Base-by-base conservation (phyloP, 2,888 invertebrate species). In the Dasysyrphus albostriatus region DNA sequence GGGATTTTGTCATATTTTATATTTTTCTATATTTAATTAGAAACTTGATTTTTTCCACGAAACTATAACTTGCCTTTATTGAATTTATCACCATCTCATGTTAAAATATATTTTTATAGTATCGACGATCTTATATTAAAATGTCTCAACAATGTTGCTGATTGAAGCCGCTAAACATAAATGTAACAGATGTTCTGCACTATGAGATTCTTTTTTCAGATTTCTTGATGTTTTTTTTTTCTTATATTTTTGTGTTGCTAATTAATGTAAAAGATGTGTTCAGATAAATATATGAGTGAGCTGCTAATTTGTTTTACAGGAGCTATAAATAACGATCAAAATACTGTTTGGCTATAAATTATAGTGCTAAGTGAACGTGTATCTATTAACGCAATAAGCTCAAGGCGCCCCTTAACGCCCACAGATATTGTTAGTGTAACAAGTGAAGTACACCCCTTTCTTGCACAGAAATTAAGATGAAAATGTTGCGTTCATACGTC, bases 271-370 rank as follows among this genome's bases (percentile, higher is more conserved):
- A 19, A 61, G 24, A 61, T 61, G 24, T 12, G 42, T 61, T 58
- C 58, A 58, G 58, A 34, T n/a, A n/a, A n/a, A n/a, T 34, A 10
- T 8, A n/a, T 54, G 58, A 42, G 61, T 24, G 61, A 37, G 39
- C 74, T 74, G 58, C 83, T 84, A 84, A 84, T 84, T 84, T 79
- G 83, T 79, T 72, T 65, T 56, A 37, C 79, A 75, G 79, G 72
- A 65, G 37, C 75, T 72, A 72, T 84, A 79, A 84, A 84, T 84
- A 84, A 84, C 58, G 44, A 34, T 51, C 56, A 51, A 70, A 44
- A 56, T 34, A 58, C 16, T 16, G 16, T 42, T 59, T 42, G 44
- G 76, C 51, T 24, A 76, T 80, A 80, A 72, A 80, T 80, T 73
- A 67, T 61, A 73, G 37, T 72, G 58, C 47, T 67, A 76, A 84